phyloP scores from a whole-genome alignment of 2,113 vertebrate genomes.

The Ascaphus truei region DNA sequence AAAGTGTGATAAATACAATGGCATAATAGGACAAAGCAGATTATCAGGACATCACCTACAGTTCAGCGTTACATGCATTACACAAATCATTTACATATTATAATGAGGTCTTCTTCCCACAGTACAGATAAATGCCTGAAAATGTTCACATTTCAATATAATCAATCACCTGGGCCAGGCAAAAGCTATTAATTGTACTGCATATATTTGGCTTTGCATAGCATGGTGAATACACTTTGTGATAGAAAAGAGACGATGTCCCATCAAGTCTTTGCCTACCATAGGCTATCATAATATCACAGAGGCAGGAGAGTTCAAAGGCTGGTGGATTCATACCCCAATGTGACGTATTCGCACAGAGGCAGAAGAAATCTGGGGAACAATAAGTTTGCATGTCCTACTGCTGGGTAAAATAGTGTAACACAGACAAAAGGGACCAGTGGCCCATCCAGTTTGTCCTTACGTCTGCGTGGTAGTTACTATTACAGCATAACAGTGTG shows the following conservation, averaged over 20 bases:
- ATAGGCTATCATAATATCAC: no score
- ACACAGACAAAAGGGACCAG: not conserved
- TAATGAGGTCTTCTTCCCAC: slow-evolving; percentile 28
- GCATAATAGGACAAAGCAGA: not conserved
- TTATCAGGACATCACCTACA: slow-evolving; percentile 3
- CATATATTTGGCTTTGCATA: slow-evolving; percentile 1
- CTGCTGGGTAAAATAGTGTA: not conserved
- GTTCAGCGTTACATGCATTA: slow-evolving; percentile 15
- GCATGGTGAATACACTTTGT: slow-evolving; percentile 18
- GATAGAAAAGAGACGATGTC: no score
- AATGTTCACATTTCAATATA: slow-evolving; percentile 27
- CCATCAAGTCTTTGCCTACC: not conserved
- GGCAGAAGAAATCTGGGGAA: not conserved
- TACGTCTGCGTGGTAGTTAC: not conserved
- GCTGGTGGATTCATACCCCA: not conserved
- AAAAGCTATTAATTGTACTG: slow-evolving; percentile 7
- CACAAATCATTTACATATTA: slow-evolving; percentile 33
- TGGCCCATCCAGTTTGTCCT: not conserved
- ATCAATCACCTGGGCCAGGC: slow-evolving; percentile 25
- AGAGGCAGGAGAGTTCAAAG: not conserved
- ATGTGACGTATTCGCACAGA: slow-evolving; percentile 3
- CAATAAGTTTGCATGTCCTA: not conserved
- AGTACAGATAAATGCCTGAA: slow-evolving; percentile 20
- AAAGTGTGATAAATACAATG: slow-evolving; percentile 26
- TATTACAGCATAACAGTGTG: slow-evolving; percentile 20